Percentiles rank a stretch among this genome's conserved stretches.
phyloP scores from a whole-genome alignment of 2,113 vertebrate genomes.

The Nesoenas mayeri region DNA sequence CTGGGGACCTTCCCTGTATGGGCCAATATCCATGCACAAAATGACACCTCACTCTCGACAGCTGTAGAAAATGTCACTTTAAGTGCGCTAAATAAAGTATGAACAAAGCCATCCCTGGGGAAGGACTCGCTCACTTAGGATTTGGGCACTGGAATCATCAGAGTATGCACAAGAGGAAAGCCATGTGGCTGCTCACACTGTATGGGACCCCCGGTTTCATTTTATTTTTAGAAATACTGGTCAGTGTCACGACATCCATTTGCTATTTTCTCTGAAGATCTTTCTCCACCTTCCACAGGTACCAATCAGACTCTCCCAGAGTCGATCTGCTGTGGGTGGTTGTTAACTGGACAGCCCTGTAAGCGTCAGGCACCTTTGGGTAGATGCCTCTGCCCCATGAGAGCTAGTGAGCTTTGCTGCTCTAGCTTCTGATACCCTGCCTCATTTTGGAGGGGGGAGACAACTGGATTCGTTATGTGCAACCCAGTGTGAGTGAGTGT shows the following conservation, averaged over 20 bases:
- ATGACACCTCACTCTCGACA: constrained; percentile 62
- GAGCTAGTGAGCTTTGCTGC: neutral
- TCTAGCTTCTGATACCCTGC: constrained; percentile 47
- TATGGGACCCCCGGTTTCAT: constrained; percentile 27
- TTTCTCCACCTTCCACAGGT: constrained; percentile 9
- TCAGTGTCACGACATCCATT: constrained; percentile 18
- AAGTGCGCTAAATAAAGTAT: constrained; percentile 75
- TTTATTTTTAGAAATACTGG: constrained; percentile 39
- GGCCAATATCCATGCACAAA: constrained; percentile 77
- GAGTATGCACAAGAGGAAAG: constrained; percentile 26
- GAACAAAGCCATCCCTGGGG: constrained; percentile 51
- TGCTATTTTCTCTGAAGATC: constrained; percentile 17
- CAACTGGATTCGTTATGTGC: constrained; percentile 1
- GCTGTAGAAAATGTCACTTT: constrained; percentile 66
- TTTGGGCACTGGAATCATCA: constrained; percentile 49
- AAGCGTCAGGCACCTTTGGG: neutral
- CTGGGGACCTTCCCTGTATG: constrained; percentile 88
- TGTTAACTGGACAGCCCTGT: constrained; percentile 1
- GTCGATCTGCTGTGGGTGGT: neutral
- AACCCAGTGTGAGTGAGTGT: neutral
- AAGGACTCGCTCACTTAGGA: constrained; percentile 47
- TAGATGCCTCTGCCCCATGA: neutral
- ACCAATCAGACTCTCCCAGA: neutral
- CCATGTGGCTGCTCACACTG: constrained; percentile 1
- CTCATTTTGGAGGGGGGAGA: constrained; percentile 10